phyloP scores from a whole-genome alignment of 2,888 invertebrate species.

The Temnothorax ravouxi region DNA sequence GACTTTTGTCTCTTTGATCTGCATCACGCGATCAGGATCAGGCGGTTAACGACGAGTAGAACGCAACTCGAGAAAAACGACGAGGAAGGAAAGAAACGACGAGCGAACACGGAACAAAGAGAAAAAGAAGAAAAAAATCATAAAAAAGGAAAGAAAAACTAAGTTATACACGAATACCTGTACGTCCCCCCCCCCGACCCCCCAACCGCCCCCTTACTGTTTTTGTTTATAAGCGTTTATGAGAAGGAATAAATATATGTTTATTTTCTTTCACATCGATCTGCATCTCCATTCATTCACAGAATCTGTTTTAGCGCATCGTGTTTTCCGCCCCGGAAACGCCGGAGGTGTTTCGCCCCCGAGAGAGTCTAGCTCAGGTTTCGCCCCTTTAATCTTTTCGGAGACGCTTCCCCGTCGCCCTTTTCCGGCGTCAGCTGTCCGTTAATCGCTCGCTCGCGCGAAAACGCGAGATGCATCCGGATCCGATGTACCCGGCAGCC shows the following conservation, averaged over 20 bases:
- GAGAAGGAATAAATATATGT: slow-evolving; percentile 49
- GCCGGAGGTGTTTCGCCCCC: background rate
- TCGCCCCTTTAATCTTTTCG: background rate
- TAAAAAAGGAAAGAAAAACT: background rate
- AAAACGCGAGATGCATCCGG: background rate
- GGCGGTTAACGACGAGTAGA: slow-evolving; percentile 29
- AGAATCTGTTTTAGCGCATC: slow-evolving; percentile 3
- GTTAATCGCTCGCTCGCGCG: slow-evolving; percentile 13
- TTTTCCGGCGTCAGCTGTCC: background rate
- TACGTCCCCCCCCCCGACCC: background rate
- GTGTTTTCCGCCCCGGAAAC: background rate
- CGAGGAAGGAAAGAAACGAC: background rate
- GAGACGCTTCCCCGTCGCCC: background rate
- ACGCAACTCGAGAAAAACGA: slow-evolving; percentile 22
- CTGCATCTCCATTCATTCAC: slow-evolving; percentile 64
- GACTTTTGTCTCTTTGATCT: slow-evolving; percentile 15
- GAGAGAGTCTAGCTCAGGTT: background rate
- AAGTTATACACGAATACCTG: background rate
- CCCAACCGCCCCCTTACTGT: slow-evolving; percentile 10
- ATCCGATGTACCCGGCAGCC: background rate
- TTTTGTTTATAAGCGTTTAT: slow-evolving; percentile 53
- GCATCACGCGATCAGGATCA: slow-evolving; percentile 10
- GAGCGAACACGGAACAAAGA: background rate
- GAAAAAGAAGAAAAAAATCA: background rate
- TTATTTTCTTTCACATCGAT: slow-evolving; percentile 66